Percentiles rank a stretch among this genome's conserved stretches.
phyloP scores from a whole-genome alignment of 2,797 vertebrate genomes.

The Sternotherus odoratus region DNA sequence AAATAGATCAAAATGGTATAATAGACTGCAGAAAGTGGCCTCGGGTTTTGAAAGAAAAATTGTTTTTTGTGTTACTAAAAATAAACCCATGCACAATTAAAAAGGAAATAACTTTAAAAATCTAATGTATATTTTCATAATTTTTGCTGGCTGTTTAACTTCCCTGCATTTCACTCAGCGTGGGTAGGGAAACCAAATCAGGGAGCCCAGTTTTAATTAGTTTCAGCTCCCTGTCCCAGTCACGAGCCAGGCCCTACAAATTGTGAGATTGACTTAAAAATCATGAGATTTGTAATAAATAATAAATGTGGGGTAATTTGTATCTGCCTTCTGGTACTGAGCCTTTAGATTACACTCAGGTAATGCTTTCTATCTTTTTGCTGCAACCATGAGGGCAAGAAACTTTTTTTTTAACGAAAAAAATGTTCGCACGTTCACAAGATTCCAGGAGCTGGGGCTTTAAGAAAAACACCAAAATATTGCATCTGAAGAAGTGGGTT shows the following conservation, averaged over 20 bases:
- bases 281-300: not conserved
- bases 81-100: not conserved
- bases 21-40: conserved; percentile 6
- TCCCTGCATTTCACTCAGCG: not conserved
- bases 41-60: conserved; percentile 38
- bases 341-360: not conserved
- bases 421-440: too few species aligned
- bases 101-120: not conserved
- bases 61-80: not conserved
- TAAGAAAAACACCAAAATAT: not conserved
- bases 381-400: not conserved
- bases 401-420: not conserved
- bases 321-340: not conserved
- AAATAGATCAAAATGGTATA: conserved; percentile 53
- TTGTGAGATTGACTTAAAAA: not conserved
- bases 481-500: too few species aligned
- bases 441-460: not conserved
- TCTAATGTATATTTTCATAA: conserved; percentile 2
- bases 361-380: not conserved
- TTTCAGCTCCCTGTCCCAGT: not conserved
- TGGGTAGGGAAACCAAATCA: not conserved
- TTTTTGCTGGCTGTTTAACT: conserved; percentile 11
- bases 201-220: too few species aligned
- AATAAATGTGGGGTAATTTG: not conserved
- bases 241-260: not conserved